Evolutionary conservation across 2,888 invertebrate genomes (phyloP).

Genomic region (Strigamia crassipes): DNA sequence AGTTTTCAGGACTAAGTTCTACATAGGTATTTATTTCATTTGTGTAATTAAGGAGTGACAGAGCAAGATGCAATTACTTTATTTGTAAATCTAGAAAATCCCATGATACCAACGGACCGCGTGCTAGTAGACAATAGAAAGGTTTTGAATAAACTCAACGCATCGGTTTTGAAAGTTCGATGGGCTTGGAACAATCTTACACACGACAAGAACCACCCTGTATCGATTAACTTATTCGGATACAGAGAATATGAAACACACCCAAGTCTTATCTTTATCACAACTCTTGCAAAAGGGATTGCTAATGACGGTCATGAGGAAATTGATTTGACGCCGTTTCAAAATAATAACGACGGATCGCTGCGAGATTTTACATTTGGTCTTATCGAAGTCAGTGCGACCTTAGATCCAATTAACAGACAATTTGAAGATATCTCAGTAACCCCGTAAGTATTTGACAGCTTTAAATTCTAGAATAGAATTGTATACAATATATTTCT

Average conservation of each 20-base stretch:
- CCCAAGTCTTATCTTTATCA: constrained; percentile 81
- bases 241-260: constrained; percentile 79
- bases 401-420: constrained; percentile 71
- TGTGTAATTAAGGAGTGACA: no score
- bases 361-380: constrained; percentile 80
- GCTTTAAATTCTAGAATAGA: not conserved
- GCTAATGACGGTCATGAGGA: constrained; percentile 73
- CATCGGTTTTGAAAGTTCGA: constrained; percentile 74
- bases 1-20: constrained; percentile 86
- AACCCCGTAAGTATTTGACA: not conserved
- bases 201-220: constrained; percentile 73
- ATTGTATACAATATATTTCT: not conserved
- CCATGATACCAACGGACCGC: constrained; percentile 72
- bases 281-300: constrained; percentile 56
- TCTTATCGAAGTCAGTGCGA: constrained; percentile 83
- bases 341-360: constrained; percentile 68
- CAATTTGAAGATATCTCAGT: constrained; percentile 62
- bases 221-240: constrained; percentile 85
- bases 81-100: constrained; percentile 76
- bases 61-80: no score
- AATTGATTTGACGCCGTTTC: constrained; percentile 74
- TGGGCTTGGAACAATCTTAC: constrained; percentile 89
- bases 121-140: constrained; percentile 75
- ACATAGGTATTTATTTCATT: constrained; percentile 73
- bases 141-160: constrained; percentile 71